Evolutionary conservation across 2,888 invertebrate genomes (phyloP), one percentile per base, ranked within the genome.

Genomic region (Brachyopa scutellaris): DNA sequence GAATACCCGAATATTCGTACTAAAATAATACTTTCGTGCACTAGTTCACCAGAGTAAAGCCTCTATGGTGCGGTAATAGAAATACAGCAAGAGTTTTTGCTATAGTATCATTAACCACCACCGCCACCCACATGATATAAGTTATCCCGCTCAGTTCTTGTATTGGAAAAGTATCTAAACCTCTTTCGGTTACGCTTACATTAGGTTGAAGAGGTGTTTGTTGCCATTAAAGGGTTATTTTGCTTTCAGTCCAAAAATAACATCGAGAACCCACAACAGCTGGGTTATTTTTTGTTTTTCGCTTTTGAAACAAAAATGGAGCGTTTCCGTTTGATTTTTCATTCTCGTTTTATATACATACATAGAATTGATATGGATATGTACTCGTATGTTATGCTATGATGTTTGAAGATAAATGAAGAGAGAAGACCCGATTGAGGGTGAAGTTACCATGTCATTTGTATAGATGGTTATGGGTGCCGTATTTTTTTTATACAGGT

Each of bases 131-230:
- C 13, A 55, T n/a, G 9, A 11, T n/a, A n/a, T n/a, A n/a, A n/a
- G 45, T 2, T 45, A 45, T 33, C 19, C 45, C 29, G 31, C 19
- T 11, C 5, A 31, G 13, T 33, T 31, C 31, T 31, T 13, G 19
- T 9, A 3, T 8, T 29, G 0, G 17, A 42, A 42, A 29, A 2
- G 17, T 42, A 11, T 9, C 21, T 47, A 21, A 13, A 42, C 42
- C 11, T 19, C 42, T 42, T n/a, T n/a, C 19, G 31, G 38, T 26
- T 38, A 33, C 15, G 19, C 11, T 26, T 29, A 49, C 49, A 49
- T 49, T 29, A 49, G 57, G 9, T 19, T 29, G 17, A 19, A 29
- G 29, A 29, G 26, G n/a, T 45, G 61, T 11, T 45, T n/a, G 42
- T 5, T 9, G 1, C 23, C 17, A 29, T 33, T 62, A 29, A 11